Base-by-base conservation (phyloP, 2,797 vertebrate species). In the Gadopsis bispinosus region DNA sequence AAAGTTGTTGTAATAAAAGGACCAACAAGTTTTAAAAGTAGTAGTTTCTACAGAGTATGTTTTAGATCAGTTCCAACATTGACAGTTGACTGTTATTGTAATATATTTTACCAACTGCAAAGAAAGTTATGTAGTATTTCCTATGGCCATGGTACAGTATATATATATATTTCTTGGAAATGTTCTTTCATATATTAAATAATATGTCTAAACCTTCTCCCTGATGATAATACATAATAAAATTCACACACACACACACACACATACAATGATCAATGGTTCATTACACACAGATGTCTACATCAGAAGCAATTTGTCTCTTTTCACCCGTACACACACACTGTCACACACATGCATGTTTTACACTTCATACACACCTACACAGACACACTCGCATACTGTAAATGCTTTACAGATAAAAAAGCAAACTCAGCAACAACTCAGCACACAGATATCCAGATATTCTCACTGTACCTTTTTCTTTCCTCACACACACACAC, bases 241-340 rank as follows among this genome's bases (percentile, higher is more conserved):
- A 45, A 62, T 53, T 76, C 45, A 80, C 35, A 77, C 50, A 41
- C 53, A 72, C 62, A 62, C 37, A 77, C 50, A 41, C 53, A 71
- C 62, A 62, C n/a, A 5, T 22, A 20, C 17, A 31, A 4, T 26
- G 22, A 54, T 11, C 19, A 47, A 35, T 12, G 5, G 20, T 1
- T 47, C 3, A 43, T n/a, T 13, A 20, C 17, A 20, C 17, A 59
- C 33, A 33, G 19, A 79, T 78, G 51, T 78, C 19, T 54, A 31
- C 14, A 39, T 83, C 60, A 75, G 56, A 47, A 59, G 7, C 65
- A 59, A 13, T 31, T 3, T 1, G 4, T 56, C 35, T 75, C 43
- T 54, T 58, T 54, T 78, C 19, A 48, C 33, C 37, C 7, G 20
- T 4, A 7, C 33, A 58, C 26, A 33, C 26, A 26, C 26, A 56